A percentile compares a stretch with the other conserved stretches of the same genome.
Conservation (phyloP, 2,113 vertebrate species). For the Scortum barcoo region DNA sequence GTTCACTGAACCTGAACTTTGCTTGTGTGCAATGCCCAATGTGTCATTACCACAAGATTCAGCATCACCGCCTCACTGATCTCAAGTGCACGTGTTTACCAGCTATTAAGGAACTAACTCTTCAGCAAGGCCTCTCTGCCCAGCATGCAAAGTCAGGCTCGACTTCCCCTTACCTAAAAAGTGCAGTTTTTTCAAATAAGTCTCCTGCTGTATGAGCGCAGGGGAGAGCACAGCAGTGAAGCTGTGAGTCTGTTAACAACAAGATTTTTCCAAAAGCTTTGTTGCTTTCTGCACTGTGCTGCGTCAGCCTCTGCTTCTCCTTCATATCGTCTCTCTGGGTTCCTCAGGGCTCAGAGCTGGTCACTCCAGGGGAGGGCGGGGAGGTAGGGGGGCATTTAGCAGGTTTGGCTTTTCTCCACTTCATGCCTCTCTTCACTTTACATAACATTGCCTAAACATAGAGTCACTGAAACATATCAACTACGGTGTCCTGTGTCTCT, state of each 20-base stretch:
- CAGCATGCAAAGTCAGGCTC: not conserved
- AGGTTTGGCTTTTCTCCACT: slow-evolving; percentile 27
- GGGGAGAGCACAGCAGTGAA: not conserved
- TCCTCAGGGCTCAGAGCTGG: not conserved
- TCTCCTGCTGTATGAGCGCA: not conserved
- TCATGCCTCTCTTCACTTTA: slow-evolving; percentile 20
- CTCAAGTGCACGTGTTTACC: not conserved
- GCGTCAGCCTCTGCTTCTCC: slow-evolving; percentile 17
- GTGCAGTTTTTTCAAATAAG: not conserved
- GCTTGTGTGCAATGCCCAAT: not conserved
- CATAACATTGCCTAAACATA: slow-evolving; percentile 20
- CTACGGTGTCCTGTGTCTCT: slow-evolving; percentile 7
- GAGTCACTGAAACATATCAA: slow-evolving; percentile 8
- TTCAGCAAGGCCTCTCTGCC: not conserved
- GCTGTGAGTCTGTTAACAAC: not conserved
- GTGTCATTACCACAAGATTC: not conserved
- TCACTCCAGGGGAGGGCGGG: not conserved
- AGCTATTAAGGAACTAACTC: not conserved
- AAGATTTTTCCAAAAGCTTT: not conserved
- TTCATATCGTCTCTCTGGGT: slow-evolving; percentile 9
- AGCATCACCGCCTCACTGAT: not conserved
- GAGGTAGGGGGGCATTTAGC: slow-evolving; percentile 21
- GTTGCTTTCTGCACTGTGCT: not conserved
- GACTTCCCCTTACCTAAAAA: not conserved
- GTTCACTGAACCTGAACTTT: not conserved